Evolutionary conservation across 2,113 vertebrate species (phyloP).

Genomic region (Smithornis capensis): DNA sequence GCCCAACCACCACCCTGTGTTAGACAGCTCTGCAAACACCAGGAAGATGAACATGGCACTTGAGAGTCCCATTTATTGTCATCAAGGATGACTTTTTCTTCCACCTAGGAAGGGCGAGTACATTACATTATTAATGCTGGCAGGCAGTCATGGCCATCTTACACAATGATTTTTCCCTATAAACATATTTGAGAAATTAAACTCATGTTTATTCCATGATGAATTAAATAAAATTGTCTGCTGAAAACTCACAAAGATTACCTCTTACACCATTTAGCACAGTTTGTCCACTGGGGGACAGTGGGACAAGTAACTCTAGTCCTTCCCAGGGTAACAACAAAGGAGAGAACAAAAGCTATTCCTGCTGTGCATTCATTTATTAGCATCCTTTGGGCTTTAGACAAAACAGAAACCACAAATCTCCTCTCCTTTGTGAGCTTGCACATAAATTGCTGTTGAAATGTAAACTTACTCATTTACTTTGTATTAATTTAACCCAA

Average conservation of each 20-base stretch:
- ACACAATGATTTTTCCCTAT: background rate
- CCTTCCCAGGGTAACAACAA: background rate
- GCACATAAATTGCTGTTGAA: background rate
- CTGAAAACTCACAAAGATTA: background rate
- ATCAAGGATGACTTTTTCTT: background rate
- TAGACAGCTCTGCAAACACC: background rate
- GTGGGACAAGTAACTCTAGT: background rate
- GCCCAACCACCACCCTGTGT: too few species aligned
- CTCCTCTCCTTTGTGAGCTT: background rate
- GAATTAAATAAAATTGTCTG: background rate
- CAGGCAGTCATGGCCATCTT: background rate
- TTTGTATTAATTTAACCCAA: background rate
- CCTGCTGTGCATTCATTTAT: constrained; percentile 5
- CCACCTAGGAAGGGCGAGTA: background rate
- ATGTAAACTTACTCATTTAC: background rate
- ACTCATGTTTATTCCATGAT: background rate
- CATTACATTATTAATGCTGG: background rate
- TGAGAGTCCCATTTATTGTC: background rate
- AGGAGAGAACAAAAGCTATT: background rate
- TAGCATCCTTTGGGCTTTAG: background rate
- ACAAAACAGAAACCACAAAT: background rate
- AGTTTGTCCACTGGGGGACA: background rate
- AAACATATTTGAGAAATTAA: background rate
- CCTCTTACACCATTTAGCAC: background rate
- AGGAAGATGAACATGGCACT: background rate